A percentile compares a stretch with the other conserved stretches of the same genome.
These are phyloP conservation scores for Burhinus oedicnemus DNA, from an alignment of 2,113 vertebrate genomes.

Conservation along the genomic window DNA sequence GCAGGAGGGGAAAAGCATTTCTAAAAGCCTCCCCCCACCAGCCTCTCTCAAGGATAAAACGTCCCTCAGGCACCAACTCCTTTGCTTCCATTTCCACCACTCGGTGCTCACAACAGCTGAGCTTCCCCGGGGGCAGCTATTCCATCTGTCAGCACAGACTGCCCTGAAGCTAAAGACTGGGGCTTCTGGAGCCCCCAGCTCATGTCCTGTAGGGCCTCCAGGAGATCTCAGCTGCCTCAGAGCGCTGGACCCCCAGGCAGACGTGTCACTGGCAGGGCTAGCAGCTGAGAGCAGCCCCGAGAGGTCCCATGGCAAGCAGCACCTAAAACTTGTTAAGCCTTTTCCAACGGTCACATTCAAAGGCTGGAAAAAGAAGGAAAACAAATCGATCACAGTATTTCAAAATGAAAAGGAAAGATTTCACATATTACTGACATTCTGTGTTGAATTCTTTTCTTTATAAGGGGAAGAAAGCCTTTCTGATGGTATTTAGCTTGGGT, in stretches of 20 bases:
- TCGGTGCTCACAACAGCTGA: neutral
- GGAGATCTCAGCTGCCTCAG: neutral
- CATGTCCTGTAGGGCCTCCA: fast-evolving
- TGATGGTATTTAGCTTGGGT: neutral
- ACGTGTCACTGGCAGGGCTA: neutral
- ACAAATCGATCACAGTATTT: neutral
- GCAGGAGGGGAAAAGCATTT: neutral
- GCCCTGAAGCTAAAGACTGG: neutral
- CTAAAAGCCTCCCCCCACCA: neutral
- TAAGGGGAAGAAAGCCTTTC: neutral
- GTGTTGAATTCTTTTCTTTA: neutral
- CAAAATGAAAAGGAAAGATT: neutral
- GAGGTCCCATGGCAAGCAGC: neutral
- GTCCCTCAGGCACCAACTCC: neutral
- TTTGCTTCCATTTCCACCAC: neutral
- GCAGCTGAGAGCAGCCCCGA: neutral
- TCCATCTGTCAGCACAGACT: neutral
- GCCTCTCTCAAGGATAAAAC: neutral
- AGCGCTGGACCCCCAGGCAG: neutral
- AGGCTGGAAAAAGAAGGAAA: neutral
- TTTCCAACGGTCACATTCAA: neutral
- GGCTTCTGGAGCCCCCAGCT: neutral
- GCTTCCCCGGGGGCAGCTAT: neutral
- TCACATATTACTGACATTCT: neutral
- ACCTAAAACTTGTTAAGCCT: neutral